Evolutionary conservation across 2,888 invertebrate species (phyloP), one percentile per base, ranked within the genome.

Genomic region (Reticulitermes lucifugus): DNA sequence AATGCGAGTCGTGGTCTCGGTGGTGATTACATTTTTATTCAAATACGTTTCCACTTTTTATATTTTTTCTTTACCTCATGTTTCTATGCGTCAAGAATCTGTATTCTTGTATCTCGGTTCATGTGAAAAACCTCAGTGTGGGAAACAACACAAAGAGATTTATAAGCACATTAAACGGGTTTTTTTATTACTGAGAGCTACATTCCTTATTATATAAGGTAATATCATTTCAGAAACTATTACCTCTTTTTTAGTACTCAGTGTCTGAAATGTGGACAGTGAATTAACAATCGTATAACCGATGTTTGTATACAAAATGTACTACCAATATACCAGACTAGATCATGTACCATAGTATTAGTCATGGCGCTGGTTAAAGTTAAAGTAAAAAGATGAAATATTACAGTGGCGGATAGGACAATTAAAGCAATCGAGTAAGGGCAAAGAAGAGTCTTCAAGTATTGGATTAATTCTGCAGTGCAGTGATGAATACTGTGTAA

Each of bases 351-450:
- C 84, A 51, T 84, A 60, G 60, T 77, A 71, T 12, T 65, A 59
- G 41, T 43, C 60, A 85, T 85, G 85, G 79, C 60, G 29, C 22
- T 59, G 29, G 21, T 60, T 46, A 83, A 71, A 29, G 70, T 80
- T 5, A 80, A 79, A 55, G 83, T 85, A n/a, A 83, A 85, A n/a
- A 85, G 85, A 79, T 85, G 85, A 85, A 81, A 85, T 18, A n/a
- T 29, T 35, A 46, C 41, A 41, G 46, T 35, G 55, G 9, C 6
- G 59, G 60, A 83, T n/a, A 83, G 75, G 65, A 85, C 83, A 79
- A 10, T 41, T 65, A 7, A 65, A 25, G 22, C 18, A 21, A 2
- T 21, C 60, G 14, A 18, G 60, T 60, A 22, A 60, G n/a, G 6
- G 2, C 60, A 60, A 18, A 35, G 12, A 60, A 7, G 5, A 6